Evolutionary conservation across 1,140 invertebrate species (phyloP), one percentile per base, ranked within the genome.

Genomic region (Nymphalis io): DNA sequence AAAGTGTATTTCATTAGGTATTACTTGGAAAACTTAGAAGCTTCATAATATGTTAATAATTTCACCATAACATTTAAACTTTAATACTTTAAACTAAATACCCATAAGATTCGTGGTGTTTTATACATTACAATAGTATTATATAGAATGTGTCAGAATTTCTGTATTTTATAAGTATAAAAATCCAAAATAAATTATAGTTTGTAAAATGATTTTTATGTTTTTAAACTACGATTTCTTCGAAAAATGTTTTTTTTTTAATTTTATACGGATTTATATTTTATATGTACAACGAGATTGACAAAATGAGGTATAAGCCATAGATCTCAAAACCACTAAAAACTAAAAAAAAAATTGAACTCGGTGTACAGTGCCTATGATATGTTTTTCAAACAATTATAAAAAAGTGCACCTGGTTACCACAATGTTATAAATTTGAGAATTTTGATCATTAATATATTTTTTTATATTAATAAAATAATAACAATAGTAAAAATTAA

Each of bases 381-480:
- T 69, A 62, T 69, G 66, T 60, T 64, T 64, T 42, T 64, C 18
- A 57, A 64, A 57, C 48, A 55, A 64, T 64, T 64, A 55, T 57
- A 64, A 64, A 39, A n/a, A 42, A 55, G 62, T 64, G 62, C 62
- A 64, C 62, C 62, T 64, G 51, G 39, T 51, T 63, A 67, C 64
- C 64, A 59, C 58, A 61, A 61, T 33, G 21, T 46, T 63, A 63
- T 8, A 44, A 67, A 48, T 60, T 60, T 61, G 46, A 38, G 38
- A 61, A 18, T 66, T 61, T 72, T 67, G 59, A 38, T 67, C 64
- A 61, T 46, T 51, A 51, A 46, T 57, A 67, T 55, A 61, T 58
- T 58, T 67, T 53, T 58, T 18, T 48, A 51, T 60, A 65, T 40
- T 64, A 64, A 70, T 63, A 62, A 57, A 64, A 42, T 51, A 20